Evolutionary conservation across 2,797 vertebrate genomes (phyloP).

Genomic region (Cottoperca gobio): DNA sequence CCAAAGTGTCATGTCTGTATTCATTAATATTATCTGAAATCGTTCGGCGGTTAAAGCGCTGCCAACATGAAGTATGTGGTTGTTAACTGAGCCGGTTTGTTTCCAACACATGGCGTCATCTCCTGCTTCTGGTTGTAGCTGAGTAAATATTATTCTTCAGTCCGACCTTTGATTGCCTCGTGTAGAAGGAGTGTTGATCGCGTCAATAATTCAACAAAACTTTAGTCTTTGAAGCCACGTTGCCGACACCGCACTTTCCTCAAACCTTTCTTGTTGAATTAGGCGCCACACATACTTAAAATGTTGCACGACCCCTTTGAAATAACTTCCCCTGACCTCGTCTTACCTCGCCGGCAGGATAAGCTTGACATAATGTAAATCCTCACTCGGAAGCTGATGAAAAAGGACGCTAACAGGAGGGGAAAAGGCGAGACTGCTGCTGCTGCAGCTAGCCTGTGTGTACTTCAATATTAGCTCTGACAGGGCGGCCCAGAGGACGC

Average conservation of each 20-base stretch:
- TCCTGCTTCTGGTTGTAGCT: background rate
- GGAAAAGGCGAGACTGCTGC: slow-evolving; percentile 58
- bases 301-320: slow-evolving; percentile 60
- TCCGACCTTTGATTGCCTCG: slow-evolving; percentile 33
- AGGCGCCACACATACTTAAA: slow-evolving; percentile 23
- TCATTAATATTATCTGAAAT: too few species aligned
- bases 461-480: slow-evolving; percentile 83
- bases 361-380: slow-evolving; percentile 53
- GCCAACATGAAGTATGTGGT: too few species aligned
- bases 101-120: slow-evolving; percentile 7
- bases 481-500: slow-evolving; percentile 80
- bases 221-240: slow-evolving; percentile 72
- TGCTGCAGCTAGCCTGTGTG: slow-evolving; percentile 69
- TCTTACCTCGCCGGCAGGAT: slow-evolving; percentile 38
- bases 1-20: too few species aligned
- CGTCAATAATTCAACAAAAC: slow-evolving; percentile 77
- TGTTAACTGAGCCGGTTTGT: background rate
- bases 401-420: slow-evolving; percentile 67
- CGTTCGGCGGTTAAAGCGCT: too few species aligned
- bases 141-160: slow-evolving; percentile 43
- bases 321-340: slow-evolving; percentile 60
- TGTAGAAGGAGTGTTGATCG: slow-evolving; percentile 55
- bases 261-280: slow-evolving; percentile 41
- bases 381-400: slow-evolving; percentile 63
- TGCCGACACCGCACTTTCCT: slow-evolving; percentile 63